Evolutionary conservation across 2,888 invertebrate genomes (phyloP), one percentile per base, ranked within the genome.

Genomic region (Drosophila prolongata): DNA sequence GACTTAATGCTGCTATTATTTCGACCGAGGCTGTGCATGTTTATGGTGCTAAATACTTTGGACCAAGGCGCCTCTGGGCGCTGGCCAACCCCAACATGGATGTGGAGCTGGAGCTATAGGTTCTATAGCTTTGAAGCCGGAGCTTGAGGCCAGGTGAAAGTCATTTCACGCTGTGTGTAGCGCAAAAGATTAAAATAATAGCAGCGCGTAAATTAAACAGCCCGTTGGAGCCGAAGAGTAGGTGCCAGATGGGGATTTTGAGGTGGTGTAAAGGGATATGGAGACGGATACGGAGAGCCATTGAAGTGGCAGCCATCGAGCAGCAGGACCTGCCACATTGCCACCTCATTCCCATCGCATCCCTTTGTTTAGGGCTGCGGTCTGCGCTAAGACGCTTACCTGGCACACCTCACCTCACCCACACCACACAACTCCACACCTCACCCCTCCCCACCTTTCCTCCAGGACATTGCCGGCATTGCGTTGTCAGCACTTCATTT

Each of bases 171-270:
- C 89, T 89, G 87, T 77, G 70, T 85, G 82, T 85, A 77, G 85
- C 89, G 86, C 85, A 87, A 88, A 88, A 87, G 89, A 89, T 89
- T 89, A 87, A 87, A 87, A 87, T 89, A 87, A 88, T 86, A 86
- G 87, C 89, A 83, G 81, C 87, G 87, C 89, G 89, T 89, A 87
- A 87, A 87, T 87, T 87, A 89, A 86, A 83, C 89, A 79, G 78
- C 64, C 75, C 74, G 68, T 69, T 60, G 71, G 61, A 72, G 78
- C 53, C 46, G 46, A 49, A 64, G 57, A 62, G 44, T 52, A 49
- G 49, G 43, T 44, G 60, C 44, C 14, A 47, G 47, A 34, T 47
- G 47, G 30, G 47, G 47, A 47, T 47, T 14, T 13, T 14, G 13
- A 10, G 30, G 47, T 19, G 34, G 14, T 10, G 46, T 30, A 30